Base-by-base conservation (phyloP, 2,888 invertebrate genomes). In the Fabriciana adippe region DNA sequence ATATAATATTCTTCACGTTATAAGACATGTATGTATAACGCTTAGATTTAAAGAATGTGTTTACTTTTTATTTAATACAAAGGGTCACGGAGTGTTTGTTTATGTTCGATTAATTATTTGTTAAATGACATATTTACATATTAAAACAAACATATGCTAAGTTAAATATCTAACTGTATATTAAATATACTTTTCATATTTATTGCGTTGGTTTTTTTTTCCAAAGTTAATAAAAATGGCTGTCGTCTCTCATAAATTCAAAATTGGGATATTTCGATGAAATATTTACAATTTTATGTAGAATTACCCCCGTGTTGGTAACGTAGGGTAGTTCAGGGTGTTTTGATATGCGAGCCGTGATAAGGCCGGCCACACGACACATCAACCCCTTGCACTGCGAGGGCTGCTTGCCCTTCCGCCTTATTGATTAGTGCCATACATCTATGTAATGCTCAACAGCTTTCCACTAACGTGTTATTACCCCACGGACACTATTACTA, bases 301-400 rank as follows among this genome's bases (percentile, higher is more conserved):
- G 66, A 64, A 54, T 65, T 50, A 50, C 56, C 67, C 69, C 63
- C 63, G 50, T 70, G 61, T 55, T 62, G 61, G 64, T 67, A 66
- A 63, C 48, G 64, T 63, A 81, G 84, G 86, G 85, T 83, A 80
- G 85, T 85, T 84, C 86, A 85, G 83, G 81, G 79, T 81, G 86
- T 89, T 59, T 90, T 90, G 91, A 92, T 92, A 90, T 89, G 88
- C 88, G 82, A 84, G 81, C 81, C 75, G 81, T 85, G 92, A 92
- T 92, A 92, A 90, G 86, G 76, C 76, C 81, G 83, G 82, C 89
- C 89, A 89, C 89, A 87, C 90, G 89, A 89, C 90, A 91, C 88
- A 87, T 83, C 86, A 88, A 89, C 90, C 91, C 91, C 90, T 90
- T 89, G 78, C 76, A 84, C 79, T 80, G 78, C 75, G 83, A 85